Percentiles rank a stretch among this genome's conserved stretches.
These are phyloP conservation scores for Australoheros facetus DNA, from an alignment of 2,797 vertebrate species.

Conservation along the genomic window DNA sequence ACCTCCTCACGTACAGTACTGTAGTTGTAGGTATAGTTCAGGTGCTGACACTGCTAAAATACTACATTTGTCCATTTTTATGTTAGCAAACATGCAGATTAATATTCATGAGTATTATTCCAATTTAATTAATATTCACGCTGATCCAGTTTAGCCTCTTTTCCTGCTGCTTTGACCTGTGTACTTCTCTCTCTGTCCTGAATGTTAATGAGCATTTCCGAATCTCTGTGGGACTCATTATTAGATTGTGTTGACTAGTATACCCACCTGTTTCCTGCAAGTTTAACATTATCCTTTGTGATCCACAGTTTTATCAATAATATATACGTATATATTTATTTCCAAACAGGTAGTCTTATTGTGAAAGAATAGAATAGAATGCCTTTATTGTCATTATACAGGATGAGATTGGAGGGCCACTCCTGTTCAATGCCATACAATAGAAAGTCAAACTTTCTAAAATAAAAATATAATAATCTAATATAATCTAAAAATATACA, in stretches of 20 bases:
- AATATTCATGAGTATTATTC: slow-evolving; percentile 44
- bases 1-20: accelerated
- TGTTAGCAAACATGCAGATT: slow-evolving; percentile 8
- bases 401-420: too few species aligned
- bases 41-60: background rate
- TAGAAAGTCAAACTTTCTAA: too few species aligned
- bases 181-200: background rate
- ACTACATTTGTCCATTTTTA: background rate
- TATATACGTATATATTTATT: too few species aligned
- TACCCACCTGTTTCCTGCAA: background rate
- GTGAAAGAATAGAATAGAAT: too few species aligned
- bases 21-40: background rate
- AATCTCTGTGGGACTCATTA: slow-evolving; percentile 1
- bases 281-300: background rate
- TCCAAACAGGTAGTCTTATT: too few species aligned
- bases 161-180: slow-evolving; percentile 41
- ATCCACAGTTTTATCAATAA: background rate
- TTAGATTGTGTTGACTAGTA: background rate
- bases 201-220: slow-evolving; percentile 24
- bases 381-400: too few species aligned
- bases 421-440: too few species aligned
- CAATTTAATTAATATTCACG: slow-evolving; percentile 44
- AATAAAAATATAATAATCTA: too few species aligned
- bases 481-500: too few species aligned
- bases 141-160: slow-evolving; percentile 21